A percentile compares a stretch with the other conserved stretches of the same genome.
phyloP scores from a whole-genome alignment of 2,888 invertebrate species.

The Sphaerophoria rueppellii region DNA sequence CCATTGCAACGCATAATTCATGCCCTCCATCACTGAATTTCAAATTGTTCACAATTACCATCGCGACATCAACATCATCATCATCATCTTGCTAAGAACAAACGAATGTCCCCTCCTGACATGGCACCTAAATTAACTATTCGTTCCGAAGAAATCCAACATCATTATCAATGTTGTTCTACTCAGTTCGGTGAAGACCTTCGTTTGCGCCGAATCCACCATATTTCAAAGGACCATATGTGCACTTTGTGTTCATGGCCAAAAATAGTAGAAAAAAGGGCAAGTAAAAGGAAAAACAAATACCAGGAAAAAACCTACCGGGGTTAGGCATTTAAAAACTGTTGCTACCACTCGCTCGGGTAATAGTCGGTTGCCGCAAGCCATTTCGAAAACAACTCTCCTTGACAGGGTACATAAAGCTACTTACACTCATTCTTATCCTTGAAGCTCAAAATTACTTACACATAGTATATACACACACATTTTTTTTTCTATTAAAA shows the following conservation, averaged over 20 bases:
- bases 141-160: constrained; percentile 18
- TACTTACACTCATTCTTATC: background rate
- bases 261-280: constrained; percentile 59
- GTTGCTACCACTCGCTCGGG: constrained; percentile 67
- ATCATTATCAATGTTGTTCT: constrained; percentile 52
- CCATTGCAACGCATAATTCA: constrained; percentile 47
- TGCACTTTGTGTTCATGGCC: constrained; percentile 67
- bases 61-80: background rate
- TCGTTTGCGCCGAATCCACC: constrained; percentile 70
- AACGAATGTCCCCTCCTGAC: background rate
- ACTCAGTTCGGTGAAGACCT: background rate
- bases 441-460: background rate
- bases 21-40: background rate
- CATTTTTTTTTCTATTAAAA: constrained; percentile 1
- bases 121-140: background rate
- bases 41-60: constrained; percentile 10
- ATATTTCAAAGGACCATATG: constrained; percentile 62
- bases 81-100: background rate
- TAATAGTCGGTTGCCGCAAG: constrained; percentile 62
- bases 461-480: background rate
- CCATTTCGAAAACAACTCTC: constrained; percentile 52
- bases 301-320: constrained; percentile 22
- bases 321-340: constrained; percentile 66
- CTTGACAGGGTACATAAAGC: constrained; percentile 13
- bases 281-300: constrained; percentile 19